Evolutionary conservation across 2,797 vertebrate genomes (phyloP), one percentile per base, ranked within the genome.

Genomic region (Novumbra hubbsi): DNA sequence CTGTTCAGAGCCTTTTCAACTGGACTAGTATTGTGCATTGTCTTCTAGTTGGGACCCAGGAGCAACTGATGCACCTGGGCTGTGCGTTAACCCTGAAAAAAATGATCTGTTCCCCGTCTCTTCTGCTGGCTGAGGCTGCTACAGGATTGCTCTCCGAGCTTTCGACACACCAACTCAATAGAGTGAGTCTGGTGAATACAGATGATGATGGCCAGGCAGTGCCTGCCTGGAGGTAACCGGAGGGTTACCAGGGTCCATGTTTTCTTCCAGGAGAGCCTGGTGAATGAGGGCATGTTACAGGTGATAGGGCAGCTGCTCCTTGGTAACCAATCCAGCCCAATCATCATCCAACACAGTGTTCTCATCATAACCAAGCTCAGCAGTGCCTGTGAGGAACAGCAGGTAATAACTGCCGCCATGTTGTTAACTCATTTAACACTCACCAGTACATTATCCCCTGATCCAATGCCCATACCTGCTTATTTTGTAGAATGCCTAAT

Each of bases 121-220:
- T 87, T 78, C 77, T 73, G 0, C 89, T 91, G 73, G 77, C 81
- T 6, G 86, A 72, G n/a, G 88, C 93, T 1, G 90, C 92, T 1
- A 15, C 95, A 0, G 81, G 84, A 1, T 86, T 95, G 27, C 89
- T 95, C 78, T 94, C 91, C 76, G 76, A 85, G 0, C 83, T 95
- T 76, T 92, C 93, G 2, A 84, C 92, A 75, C 88, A 92, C 68
- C 83, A 90, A 0, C 83, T 77, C 65, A 93, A 93, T 80, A 88
- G 89, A 16, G 90, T 92, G 84, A 3, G 83, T 27, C 3, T 41
- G 27, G 32, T 45, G 1, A 63, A 5, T 28, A 8, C 50, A 16
- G 52, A 21, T 55, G 19, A n/a, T 55, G 52, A 55, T 55, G 34
- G 34, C 34, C 34, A 17, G 50, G 52, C n/a, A 55, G 52, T n/a